These are phyloP conservation scores for Dermatemys mawii DNA, from an alignment of 2,113 vertebrate species.

Conservation along the genomic window DNA sequence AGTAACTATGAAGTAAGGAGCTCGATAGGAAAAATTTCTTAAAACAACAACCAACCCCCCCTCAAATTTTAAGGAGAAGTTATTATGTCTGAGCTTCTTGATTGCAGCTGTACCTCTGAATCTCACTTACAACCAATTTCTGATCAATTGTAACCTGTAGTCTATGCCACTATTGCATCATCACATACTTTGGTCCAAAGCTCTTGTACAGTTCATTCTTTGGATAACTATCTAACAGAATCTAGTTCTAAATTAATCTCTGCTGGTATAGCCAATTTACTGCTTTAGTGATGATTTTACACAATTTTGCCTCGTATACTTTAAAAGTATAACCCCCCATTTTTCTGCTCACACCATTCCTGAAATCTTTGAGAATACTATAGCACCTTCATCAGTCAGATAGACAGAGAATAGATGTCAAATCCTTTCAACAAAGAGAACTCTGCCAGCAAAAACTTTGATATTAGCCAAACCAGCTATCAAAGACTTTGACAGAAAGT, in stretches of 20 bases:
- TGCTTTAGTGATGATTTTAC: background rate
- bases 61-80: background rate
- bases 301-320: background rate
- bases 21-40: background rate
- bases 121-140: background rate
- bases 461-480: background rate
- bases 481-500: constrained; percentile 1
- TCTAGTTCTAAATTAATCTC: accelerated
- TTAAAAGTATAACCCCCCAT: background rate
- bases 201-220: background rate
- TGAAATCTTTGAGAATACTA: background rate
- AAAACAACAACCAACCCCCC: background rate
- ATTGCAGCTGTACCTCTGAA: background rate
- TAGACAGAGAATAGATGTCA: background rate
- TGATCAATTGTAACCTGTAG: background rate
- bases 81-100: background rate
- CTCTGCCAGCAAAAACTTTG: background rate
- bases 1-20: background rate
- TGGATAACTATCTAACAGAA: background rate
- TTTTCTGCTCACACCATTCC: background rate
- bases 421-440: background rate
- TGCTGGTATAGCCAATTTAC: background rate
- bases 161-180: background rate
- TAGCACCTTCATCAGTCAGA: background rate
- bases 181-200: background rate